Conservation (phyloP, 2,113 vertebrate species). For the Spea multiplicata region DNA sequence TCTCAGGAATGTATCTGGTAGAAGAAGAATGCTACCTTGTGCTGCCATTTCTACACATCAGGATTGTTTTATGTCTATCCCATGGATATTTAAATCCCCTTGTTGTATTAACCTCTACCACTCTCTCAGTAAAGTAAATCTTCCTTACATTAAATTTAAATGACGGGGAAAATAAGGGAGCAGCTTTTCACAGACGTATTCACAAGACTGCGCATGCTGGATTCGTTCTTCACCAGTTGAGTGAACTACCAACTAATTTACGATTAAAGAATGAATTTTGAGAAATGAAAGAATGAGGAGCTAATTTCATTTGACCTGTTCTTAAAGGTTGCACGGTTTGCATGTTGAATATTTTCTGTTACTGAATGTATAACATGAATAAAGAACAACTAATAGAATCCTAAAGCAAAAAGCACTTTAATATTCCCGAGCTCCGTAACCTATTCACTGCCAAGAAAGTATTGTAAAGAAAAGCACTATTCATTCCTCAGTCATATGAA, state of each 20-base stretch:
- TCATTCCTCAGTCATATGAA: too few relatives aligned
- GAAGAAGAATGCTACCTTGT: too few relatives aligned
- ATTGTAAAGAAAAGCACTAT: too few relatives aligned
- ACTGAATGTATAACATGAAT: conserved; percentile 14
- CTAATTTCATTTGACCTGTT: conserved; percentile 12
- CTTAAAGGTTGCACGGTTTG: conserved; percentile 23
- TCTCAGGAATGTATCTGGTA: too few relatives aligned
- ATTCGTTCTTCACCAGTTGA: background rate
- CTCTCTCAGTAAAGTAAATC: too few relatives aligned
- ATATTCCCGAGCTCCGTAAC: conserved; percentile 24
- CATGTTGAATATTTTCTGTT: conserved; percentile 28
- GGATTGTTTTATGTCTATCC: too few relatives aligned
- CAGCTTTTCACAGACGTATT: too few relatives aligned
- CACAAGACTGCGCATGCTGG: background rate
- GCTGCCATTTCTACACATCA: too few relatives aligned
- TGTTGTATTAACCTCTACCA: too few relatives aligned
- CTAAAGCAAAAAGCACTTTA: conserved; percentile 25
- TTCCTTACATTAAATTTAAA: too few relatives aligned
- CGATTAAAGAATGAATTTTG: background rate
- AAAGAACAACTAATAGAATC: conserved; percentile 8
- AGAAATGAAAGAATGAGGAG: background rate
- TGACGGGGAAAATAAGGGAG: too few relatives aligned
- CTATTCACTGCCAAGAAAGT: background rate
- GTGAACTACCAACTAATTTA: background rate
- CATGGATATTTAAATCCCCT: too few relatives aligned